Evolutionary conservation across 1,140 invertebrate species (phyloP).

Genomic region (Ridgeia piscesae): DNA sequence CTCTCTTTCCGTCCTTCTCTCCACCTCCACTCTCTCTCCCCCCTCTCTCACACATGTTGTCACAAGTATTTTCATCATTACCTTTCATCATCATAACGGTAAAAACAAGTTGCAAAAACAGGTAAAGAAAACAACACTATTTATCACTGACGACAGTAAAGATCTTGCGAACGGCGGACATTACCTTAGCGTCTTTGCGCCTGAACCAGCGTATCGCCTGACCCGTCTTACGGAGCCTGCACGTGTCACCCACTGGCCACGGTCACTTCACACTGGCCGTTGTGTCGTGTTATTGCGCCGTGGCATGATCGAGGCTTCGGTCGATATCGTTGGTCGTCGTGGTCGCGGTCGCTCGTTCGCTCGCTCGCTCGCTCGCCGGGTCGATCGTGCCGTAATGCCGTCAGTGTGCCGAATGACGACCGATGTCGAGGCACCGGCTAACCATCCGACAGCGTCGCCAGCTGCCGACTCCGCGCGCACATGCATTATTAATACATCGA

Average conservation of each 20-base stretch:
- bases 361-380: too few relatives aligned
- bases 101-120: background rate
- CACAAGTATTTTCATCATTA: too few relatives aligned
- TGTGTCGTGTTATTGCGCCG: background rate
- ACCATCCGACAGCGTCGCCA: background rate
- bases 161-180: background rate
- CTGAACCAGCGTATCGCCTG: background rate
- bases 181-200: background rate
- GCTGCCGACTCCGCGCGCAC: background rate
- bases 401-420: background rate
- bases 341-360: too few relatives aligned
- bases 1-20: background rate
- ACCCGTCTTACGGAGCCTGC: too few relatives aligned
- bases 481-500: background rate
- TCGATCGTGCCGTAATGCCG: background rate
- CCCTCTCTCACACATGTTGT: too few relatives aligned
- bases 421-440: background rate
- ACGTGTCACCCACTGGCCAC: background rate
- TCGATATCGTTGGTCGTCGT: background rate
- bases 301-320: background rate
- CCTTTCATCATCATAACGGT: too few relatives aligned
- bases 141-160: background rate
- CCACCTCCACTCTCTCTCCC: too few relatives aligned
- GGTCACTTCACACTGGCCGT: background rate
- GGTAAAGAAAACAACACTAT: background rate